Evolutionary conservation across 2,113 vertebrate genomes (phyloP), one percentile per base, ranked within the genome.

Genomic region (Gallinago undulata): DNA sequence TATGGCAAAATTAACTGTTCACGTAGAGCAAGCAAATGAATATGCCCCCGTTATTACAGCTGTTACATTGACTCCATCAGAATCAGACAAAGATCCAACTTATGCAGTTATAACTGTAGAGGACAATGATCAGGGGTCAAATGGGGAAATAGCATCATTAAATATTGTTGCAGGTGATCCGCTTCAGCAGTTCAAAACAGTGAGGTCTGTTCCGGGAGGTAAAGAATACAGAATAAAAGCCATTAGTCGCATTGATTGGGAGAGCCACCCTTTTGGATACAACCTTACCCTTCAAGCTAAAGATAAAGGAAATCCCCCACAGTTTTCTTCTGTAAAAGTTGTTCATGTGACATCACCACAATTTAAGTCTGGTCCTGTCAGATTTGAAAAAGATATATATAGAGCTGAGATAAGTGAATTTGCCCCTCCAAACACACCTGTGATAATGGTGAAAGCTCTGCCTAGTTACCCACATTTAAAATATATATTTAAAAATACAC

Each of bases 231-330:
- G 98, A 97, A 98, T 99, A 93, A 99, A 99, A 98, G 98, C 98
- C 1, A 35, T 97, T 8, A 98, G 98, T 87, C 97, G 94, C 24
- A 90, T 99, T 0, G 99, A 99, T 19, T 99, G 99, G 99, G 98
- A 99, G 69, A 98, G 96, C 89, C 98, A 99, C 79, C 98, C 99
- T 39, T 99, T 98, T 87, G 99, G 99, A 94, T 99, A 99, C 95
- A 99, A 99, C 95, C 98, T 99, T 83, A 99, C 99, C 19, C 94
- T 99, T 74, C 99, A 99, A 97, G 99, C 99, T 43, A 99, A 99
- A 97, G 99, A 99, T 97, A 99, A 99, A 98, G 99, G 99, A 90
- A 98, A 70, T 87, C 99, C 99, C 22, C 98, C 99, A 7, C 99
- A 98, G 43, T 99, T 99, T 98, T 99, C 99, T 55, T 98, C 99